Conservation (phyloP, 2,113 vertebrate species). For the Rhegmatorhina hoffmannsi region DNA sequence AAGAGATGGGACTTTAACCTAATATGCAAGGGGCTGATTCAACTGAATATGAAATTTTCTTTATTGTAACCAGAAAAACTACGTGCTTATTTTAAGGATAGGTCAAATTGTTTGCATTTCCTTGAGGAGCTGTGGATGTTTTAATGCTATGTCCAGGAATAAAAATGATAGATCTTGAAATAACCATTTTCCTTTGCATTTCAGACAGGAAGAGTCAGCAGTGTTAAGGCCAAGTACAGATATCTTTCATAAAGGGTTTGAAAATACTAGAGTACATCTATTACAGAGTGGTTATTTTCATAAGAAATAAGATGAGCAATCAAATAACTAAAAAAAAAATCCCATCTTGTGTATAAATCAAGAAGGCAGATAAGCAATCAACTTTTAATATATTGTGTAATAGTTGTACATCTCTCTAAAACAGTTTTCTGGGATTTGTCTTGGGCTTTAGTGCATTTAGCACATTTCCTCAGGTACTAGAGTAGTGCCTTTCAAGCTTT, state of each 20-base stretch:
- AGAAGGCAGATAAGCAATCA: background rate
- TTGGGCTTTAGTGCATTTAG: background rate
- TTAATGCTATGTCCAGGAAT: background rate
- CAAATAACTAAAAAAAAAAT: background rate
- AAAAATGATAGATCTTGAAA: background rate
- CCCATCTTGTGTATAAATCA: background rate
- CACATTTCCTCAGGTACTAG: background rate
- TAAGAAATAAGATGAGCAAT: background rate
- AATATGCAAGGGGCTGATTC: slow-evolving; percentile 6
- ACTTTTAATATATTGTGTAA: background rate
- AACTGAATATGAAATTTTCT: slow-evolving; percentile 18
- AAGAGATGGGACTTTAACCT: slow-evolving; percentile 37
- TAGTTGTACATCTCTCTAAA: background rate
- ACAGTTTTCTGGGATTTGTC: background rate
- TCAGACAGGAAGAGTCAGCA: background rate
- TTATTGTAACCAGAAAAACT: slow-evolving; percentile 10
- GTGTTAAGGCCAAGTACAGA: background rate
- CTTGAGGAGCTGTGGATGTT: background rate
- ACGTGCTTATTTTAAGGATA: background rate
- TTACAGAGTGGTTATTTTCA: background rate
- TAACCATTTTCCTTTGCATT: background rate
- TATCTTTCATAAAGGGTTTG: background rate
- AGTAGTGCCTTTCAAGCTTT: background rate
- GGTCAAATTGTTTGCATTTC: slow-evolving; percentile 6
- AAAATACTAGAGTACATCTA: background rate